phyloP scores from a whole-genome alignment of 2,113 vertebrate genomes.

The western clawed frog (Xenopus tropicalis) region DNA sequence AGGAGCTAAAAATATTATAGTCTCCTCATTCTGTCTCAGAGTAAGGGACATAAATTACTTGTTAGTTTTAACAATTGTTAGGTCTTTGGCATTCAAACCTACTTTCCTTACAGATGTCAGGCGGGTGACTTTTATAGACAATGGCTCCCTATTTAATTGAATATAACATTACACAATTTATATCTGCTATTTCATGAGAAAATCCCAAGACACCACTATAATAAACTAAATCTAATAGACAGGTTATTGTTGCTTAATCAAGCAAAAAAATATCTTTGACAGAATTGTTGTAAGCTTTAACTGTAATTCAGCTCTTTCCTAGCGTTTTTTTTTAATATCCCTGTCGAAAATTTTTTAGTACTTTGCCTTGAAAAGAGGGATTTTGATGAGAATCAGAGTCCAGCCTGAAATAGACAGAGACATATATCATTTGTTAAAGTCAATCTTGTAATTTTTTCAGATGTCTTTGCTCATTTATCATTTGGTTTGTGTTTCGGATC shows the following conservation, averaged over 20 bases:
- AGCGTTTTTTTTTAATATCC: slow-evolving; percentile 47
- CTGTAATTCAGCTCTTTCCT: neutral
- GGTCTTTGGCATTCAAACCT: slow-evolving; percentile 50
- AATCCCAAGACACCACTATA: slow-evolving; percentile 53
- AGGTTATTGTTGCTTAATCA: slow-evolving; percentile 61
- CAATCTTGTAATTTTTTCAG: too few relatives aligned
- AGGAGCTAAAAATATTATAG: slow-evolving; percentile 44
- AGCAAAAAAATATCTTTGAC: slow-evolving; percentile 46
- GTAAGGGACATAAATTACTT: slow-evolving; percentile 49
- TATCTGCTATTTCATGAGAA: slow-evolving; percentile 50
- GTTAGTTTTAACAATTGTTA: slow-evolving; percentile 52
- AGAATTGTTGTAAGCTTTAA: neutral
- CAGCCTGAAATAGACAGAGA: neutral
- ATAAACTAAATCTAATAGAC: slow-evolving; percentile 51
- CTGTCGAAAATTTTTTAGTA: slow-evolving; percentile 44
- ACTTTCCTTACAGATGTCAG: slow-evolving; percentile 50
- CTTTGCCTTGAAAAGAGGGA: slow-evolving; percentile 40
- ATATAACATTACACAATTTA: slow-evolving; percentile 54
- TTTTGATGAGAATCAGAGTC: slow-evolving; percentile 35
- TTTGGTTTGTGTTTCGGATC: too few relatives aligned
- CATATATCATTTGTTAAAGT: too few relatives aligned
- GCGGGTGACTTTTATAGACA: slow-evolving; percentile 58
- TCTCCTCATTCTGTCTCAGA: slow-evolving; percentile 36
- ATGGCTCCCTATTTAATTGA: slow-evolving; percentile 56
- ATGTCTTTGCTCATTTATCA: too few relatives aligned